phyloP scores from a whole-genome alignment of 2,113 vertebrate genomes.

The Nyctereutes procyonoides region DNA sequence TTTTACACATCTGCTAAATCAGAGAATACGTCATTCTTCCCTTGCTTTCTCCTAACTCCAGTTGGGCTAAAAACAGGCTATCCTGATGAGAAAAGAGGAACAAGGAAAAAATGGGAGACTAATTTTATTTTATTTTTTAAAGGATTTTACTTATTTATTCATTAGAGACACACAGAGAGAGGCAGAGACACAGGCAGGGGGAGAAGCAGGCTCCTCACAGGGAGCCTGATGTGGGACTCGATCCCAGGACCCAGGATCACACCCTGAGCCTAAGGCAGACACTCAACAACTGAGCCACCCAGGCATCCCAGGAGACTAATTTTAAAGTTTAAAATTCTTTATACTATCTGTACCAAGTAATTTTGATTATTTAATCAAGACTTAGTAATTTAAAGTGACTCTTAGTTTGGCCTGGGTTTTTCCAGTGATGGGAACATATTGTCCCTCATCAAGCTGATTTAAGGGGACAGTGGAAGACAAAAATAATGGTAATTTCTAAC shows the following conservation, averaged over 20 bases:
- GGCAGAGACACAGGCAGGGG: too few relatives aligned
- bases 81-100: neutral
- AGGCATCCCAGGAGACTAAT: neutral
- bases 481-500: conserved; percentile 44
- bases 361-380: conserved; percentile 13
- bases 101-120: neutral
- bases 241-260: too few relatives aligned
- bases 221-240: too few relatives aligned
- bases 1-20: neutral
- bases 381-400: neutral
- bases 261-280: too few relatives aligned
- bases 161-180: too few relatives aligned
- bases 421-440: neutral
- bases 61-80: neutral
- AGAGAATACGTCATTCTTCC: neutral
- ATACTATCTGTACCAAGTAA: neutral
- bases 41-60: conserved; percentile 18
- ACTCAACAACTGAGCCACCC: too few relatives aligned
- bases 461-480: neutral
- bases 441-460: neutral
- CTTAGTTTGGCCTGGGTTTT: neutral
- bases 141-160: too few relatives aligned
- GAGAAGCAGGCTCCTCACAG: too few relatives aligned
- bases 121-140: neutral
- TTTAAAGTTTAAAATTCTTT: neutral